A percentile compares a stretch with the other conserved stretches of the same genome.
phyloP scores from a whole-genome alignment of 2,113 vertebrate genomes.

The Rhea americana region DNA sequence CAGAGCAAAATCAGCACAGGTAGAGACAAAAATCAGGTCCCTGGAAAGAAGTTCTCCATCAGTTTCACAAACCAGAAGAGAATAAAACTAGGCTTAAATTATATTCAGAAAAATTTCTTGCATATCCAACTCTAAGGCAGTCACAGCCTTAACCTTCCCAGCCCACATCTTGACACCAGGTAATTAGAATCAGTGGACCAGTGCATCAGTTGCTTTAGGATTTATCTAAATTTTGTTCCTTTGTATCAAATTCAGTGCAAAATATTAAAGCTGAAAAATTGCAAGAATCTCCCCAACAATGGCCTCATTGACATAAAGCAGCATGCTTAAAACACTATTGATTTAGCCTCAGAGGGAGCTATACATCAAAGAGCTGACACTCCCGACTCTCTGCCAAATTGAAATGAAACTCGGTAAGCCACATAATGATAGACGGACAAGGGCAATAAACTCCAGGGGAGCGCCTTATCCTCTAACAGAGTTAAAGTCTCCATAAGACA shows the following conservation, averaged over 20 bases:
- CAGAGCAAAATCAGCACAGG: not conserved
- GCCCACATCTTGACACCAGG: not conserved
- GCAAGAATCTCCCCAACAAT: not conserved
- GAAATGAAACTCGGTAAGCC: conserved; percentile 48
- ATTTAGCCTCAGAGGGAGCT: conserved; percentile 29
- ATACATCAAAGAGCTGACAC: conserved; percentile 23
- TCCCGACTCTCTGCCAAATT: not conserved
- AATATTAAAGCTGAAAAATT: not conserved
- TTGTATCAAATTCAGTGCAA: not conserved
- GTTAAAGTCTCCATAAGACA: not conserved
- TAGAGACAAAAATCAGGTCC: not conserved
- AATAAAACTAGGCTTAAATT: not conserved
- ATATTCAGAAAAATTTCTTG: not conserved
- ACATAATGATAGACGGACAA: conserved; percentile 13
- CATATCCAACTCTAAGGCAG: not conserved
- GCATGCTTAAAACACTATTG: conserved; percentile 29
- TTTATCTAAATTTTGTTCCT: not conserved
- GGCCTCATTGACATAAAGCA: not conserved
- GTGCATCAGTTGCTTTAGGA: not conserved
- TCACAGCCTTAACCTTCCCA: not conserved
- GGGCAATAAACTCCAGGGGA: conserved; percentile 12
- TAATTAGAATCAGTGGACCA: not conserved
- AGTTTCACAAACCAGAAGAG: not conserved
- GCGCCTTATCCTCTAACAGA: not conserved
- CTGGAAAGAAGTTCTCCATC: not conserved